Evolutionary conservation across 2,888 invertebrate genomes (phyloP).

Genomic region (Drosophila pullipes): DNA sequence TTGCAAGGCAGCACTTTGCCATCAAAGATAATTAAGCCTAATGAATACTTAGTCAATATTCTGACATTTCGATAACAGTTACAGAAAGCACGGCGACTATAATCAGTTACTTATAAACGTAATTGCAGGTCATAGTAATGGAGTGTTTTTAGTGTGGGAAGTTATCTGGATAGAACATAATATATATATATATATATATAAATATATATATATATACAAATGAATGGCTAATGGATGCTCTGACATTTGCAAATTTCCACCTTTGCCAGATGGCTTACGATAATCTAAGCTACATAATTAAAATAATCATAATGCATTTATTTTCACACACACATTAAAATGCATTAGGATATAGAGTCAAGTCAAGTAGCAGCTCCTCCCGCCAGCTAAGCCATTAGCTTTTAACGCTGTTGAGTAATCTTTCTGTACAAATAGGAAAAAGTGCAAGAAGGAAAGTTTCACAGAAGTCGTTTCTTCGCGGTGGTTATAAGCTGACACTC

Average conservation of each 20-base stretch:
- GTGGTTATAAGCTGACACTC: conserved; percentile 48
- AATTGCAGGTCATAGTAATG: conserved; percentile 20
- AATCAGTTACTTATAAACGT: conserved; percentile 29
- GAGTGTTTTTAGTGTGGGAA: neutral
- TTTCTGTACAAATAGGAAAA: conserved; percentile 22
- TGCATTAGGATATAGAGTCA: neutral
- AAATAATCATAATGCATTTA: neutral
- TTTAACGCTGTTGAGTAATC: conserved; percentile 61
- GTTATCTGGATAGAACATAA: neutral
- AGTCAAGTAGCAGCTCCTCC: neutral
- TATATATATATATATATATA: neutral
- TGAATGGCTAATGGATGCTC: neutral
- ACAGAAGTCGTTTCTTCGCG: neutral
- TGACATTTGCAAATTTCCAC: neutral
- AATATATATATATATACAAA: neutral
- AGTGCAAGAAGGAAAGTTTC: conserved; percentile 39
- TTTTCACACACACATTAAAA: neutral
- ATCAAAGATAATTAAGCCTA: conserved; percentile 53
- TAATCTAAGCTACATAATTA: neutral
- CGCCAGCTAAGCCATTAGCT: conserved; percentile 50
- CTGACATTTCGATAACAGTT: conserved; percentile 54
- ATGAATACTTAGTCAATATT: conserved; percentile 65
- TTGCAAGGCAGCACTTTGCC: conserved; percentile 24
- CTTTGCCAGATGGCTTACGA: neutral
- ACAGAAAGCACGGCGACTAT: conserved; percentile 8